Conservation (phyloP, 1,140 invertebrate species). For the Eubasilissa regina region DNA sequence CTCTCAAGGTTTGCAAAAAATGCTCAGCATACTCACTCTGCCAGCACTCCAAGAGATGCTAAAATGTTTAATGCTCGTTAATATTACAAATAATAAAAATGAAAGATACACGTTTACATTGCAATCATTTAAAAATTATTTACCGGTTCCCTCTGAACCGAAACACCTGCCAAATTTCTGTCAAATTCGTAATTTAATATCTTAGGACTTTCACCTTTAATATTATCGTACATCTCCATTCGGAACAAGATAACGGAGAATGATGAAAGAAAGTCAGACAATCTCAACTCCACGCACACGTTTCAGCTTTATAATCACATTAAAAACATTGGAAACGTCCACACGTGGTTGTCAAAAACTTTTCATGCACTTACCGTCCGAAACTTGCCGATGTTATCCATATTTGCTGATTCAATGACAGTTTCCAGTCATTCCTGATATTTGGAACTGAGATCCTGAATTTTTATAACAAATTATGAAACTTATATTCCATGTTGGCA, state of each 20-base stretch:
- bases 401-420: constrained; percentile 11
- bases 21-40: constrained; percentile 68
- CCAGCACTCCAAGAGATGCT: constrained; percentile 56
- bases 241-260: no score
- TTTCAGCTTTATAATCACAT: constrained; percentile 5
- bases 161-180: no score
- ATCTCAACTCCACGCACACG: neutral
- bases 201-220: no score
- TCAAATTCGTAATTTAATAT: no score
- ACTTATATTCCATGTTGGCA: neutral
- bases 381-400: constrained; percentile 35
- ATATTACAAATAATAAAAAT: no score
- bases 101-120: no score
- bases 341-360: constrained; percentile 46
- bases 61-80: neutral
- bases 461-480: neutral
- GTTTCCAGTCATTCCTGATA: constrained; percentile 18
- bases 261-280: no score
- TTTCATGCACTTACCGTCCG: constrained; percentile 35
- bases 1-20: constrained; percentile 67
- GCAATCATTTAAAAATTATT: no score
- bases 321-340: constrained; percentile 8
- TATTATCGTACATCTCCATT: no score
- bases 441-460: neutral
- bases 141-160: no score